Evolutionary conservation across 2,113 vertebrate genomes (phyloP).

Genomic region (Hippocampus abdominalis): DNA sequence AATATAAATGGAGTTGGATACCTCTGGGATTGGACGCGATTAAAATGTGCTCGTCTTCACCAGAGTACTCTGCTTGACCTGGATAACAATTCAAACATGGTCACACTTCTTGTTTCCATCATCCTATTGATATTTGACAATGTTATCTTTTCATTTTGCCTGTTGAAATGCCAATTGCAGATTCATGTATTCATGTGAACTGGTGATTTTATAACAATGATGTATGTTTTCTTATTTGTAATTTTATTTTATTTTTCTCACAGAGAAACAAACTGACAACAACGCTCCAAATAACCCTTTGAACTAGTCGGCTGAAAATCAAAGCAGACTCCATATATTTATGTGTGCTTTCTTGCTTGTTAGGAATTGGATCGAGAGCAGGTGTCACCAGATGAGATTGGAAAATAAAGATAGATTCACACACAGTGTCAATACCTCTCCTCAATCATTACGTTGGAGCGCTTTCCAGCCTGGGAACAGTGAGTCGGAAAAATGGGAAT

Average conservation of each 20-base stretch:
- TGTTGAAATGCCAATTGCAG: background rate
- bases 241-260: background rate
- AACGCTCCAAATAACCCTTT: too few species aligned
- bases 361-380: slow-evolving; percentile 26
- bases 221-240: background rate
- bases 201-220: background rate
- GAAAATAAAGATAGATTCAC: slow-evolving; percentile 68
- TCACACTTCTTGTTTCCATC: slow-evolving; percentile 23
- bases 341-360: slow-evolving; percentile 30
- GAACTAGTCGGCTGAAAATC: too few species aligned
- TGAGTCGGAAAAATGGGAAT: slow-evolving; percentile 48
- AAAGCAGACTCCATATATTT: slow-evolving; percentile 10
- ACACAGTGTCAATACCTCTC: slow-evolving; percentile 48
- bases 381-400: slow-evolving; percentile 52
- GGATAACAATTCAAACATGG: slow-evolving; percentile 61
- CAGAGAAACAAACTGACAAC: background rate
- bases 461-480: slow-evolving; percentile 59
- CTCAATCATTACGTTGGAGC: slow-evolving; percentile 62
- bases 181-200: background rate
- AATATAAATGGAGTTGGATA: slow-evolving; percentile 57
- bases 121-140: slow-evolving; percentile 23
- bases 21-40: slow-evolving; percentile 55
- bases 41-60: slow-evolving; percentile 65
- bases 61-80: slow-evolving; percentile 54
- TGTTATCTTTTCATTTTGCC: slow-evolving; percentile 11